phyloP scores from a whole-genome alignment of 37 sponge, comb jelly and placozoan species.

The Bolinopsis microptera region DNA sequence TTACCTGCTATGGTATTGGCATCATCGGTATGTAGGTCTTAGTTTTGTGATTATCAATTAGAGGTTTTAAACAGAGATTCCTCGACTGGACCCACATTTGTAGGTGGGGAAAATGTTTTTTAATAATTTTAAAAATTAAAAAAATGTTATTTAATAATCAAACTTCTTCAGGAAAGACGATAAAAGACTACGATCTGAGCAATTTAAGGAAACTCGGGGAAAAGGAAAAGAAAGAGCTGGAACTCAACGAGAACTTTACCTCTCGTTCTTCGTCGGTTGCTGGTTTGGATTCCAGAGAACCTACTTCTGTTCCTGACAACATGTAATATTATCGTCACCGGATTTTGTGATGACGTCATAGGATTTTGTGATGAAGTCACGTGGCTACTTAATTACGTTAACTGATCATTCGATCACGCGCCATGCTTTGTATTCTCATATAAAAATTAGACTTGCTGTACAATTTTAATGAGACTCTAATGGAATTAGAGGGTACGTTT shows the following conservation, averaged over 20 bases:
- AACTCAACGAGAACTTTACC: conserved; percentile 60
- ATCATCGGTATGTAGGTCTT: conserved; percentile 50
- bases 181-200: conserved; percentile 44
- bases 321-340: background rate
- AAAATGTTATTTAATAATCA: background rate
- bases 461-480: too few species aligned
- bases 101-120: too few species aligned
- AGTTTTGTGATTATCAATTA: background rate
- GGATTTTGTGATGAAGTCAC: background rate
- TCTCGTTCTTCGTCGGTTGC: conserved; percentile 46
- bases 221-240: conserved; percentile 65
- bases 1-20: conserved; percentile 19
- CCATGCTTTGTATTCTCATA: too few species aligned
- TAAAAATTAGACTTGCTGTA: too few species aligned
- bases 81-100: too few species aligned
- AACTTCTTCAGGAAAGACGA: conserved; percentile 43
- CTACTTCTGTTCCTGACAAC: background rate
- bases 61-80: too few species aligned
- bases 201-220: conserved; percentile 40
- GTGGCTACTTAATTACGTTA: background rate
- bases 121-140: too few species aligned
- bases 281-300: conserved; percentile 19
- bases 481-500: too few species aligned
- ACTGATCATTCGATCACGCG: too few species aligned
- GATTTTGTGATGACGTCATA: background rate